Evolutionary conservation across 2,888 invertebrate species (phyloP), one percentile per base, ranked within the genome.

Genomic region (Scaeva pyrastri): DNA sequence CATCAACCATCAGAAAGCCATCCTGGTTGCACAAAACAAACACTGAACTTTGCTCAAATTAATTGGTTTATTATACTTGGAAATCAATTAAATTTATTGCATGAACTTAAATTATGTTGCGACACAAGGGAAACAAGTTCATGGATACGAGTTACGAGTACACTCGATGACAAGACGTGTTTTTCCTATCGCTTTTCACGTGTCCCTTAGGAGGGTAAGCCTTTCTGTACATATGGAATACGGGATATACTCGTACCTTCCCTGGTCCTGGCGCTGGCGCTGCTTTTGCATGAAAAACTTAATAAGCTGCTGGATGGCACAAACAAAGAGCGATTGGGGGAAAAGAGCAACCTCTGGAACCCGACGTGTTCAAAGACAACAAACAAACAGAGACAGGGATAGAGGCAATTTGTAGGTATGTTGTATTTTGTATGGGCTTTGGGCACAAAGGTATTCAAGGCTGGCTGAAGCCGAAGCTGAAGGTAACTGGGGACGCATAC

Each of bases 71-170:
- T 64, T 72, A 31, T 31, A 56, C 73, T 73, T 41, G 7, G 68
- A 73, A 81, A 85, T 72, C 85, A 85, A 81, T 85, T 81, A 68
- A 85, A 73, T 81, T 81, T 73, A 81, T 73, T 73, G 48, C 73
- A 80, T 80, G 72, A 75, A 72, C 80, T 75, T 52, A 80, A 73
- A 80, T 72, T 58, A 77, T 68, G 81, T 76, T 52, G 70, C 68
- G 31, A 56, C 73, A 70, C 50, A 81, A 76, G 81, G 60, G 36
- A 73, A 81, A 77, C 76, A 80, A 60, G 31, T 50, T 36, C 72
- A 68, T 60, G 41, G n/a, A n/a, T n/a, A n/a, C n/a, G n/a, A n/a
- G n/a, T n/a, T n/a, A 31, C 8, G 5, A 8, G 41, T 23, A 41
- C 41, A 60, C 31, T 60, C 66, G 31, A 52, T 39, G 23, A 55